Conservation (phyloP, 2,113 vertebrate genomes). For the Bambusicola thoracicus region DNA sequence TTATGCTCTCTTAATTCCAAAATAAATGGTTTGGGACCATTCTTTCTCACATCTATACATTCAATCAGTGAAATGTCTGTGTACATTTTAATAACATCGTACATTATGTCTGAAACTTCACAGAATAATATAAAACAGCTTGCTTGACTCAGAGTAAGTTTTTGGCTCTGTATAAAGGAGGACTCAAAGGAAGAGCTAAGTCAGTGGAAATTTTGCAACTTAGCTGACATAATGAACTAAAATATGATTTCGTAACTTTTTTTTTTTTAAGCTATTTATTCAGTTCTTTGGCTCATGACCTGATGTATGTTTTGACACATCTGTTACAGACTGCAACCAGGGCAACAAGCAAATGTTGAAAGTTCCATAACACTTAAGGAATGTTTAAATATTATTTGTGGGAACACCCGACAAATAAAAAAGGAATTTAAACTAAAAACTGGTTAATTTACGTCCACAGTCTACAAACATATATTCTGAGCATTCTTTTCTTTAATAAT, state of each 20-base stretch:
- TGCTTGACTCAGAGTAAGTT: background rate
- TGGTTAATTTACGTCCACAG: background rate
- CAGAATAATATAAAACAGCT: slow-evolving; percentile 25
- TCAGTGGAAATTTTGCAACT: slow-evolving; percentile 33
- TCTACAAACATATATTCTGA: background rate
- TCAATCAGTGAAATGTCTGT: slow-evolving; percentile 5
- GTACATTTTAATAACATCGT: slow-evolving; percentile 12
- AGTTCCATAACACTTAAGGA: slow-evolving; percentile 46
- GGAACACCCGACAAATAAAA: slow-evolving; percentile 18
- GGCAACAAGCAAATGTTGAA: slow-evolving; percentile 40
- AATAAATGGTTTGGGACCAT: background rate
- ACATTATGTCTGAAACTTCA: slow-evolving; percentile 25
- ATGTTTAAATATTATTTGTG: slow-evolving; percentile 43
- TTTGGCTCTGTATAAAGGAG: slow-evolving; percentile 6
- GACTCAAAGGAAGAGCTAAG: slow-evolving; percentile 21
- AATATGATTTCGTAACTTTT: background rate
- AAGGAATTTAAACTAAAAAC: background rate
- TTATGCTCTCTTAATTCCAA: background rate
- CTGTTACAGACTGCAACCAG: slow-evolving; percentile 43
- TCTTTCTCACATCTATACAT: background rate
- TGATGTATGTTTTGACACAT: slow-evolving; percentile 54
- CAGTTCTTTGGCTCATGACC: slow-evolving; percentile 21
- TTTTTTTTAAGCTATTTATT: slow-evolving; percentile 2
- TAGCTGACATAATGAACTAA: background rate
- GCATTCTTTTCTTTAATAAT: background rate